Evolutionary conservation across 1,140 invertebrate species (phyloP).

Genomic region (Melipona quadrifasciata): DNA sequence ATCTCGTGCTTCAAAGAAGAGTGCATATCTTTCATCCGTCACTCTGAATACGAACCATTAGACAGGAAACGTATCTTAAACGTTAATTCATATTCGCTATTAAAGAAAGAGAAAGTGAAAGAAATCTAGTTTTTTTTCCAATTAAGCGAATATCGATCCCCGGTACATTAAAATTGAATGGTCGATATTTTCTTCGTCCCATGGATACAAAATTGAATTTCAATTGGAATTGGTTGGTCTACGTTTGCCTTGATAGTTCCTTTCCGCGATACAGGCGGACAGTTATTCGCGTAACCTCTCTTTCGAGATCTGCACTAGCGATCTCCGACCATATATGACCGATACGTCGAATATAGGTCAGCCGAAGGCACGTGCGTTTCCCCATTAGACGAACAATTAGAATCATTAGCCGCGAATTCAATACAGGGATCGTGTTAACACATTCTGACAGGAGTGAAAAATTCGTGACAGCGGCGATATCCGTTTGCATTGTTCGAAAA

Average conservation of each 20-base stretch:
- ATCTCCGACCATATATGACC: conserved; percentile 18
- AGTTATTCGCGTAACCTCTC: conserved; percentile 1
- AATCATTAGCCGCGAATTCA: background rate
- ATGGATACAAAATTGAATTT: background rate
- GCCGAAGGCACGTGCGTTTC: conserved; percentile 10
- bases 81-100: background rate
- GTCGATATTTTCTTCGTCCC: background rate
- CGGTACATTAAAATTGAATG: no score
- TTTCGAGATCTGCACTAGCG: background rate
- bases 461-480: background rate
- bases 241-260: background rate
- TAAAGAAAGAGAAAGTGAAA: background rate
- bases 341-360: conserved; percentile 34
- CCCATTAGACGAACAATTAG: background rate
- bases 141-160: background rate
- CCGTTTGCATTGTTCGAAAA: background rate
- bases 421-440: background rate
- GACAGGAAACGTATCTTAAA: background rate
- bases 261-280: background rate
- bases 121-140: no score
- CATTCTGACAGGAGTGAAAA: background rate
- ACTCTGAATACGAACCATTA: background rate
- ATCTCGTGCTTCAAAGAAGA: background rate
- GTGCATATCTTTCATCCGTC: background rate
- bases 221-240: background rate